Evolutionary conservation across 2,888 invertebrate species (phyloP), one percentile per base, ranked within the genome.

Genomic region (Latrodectus elegans): DNA sequence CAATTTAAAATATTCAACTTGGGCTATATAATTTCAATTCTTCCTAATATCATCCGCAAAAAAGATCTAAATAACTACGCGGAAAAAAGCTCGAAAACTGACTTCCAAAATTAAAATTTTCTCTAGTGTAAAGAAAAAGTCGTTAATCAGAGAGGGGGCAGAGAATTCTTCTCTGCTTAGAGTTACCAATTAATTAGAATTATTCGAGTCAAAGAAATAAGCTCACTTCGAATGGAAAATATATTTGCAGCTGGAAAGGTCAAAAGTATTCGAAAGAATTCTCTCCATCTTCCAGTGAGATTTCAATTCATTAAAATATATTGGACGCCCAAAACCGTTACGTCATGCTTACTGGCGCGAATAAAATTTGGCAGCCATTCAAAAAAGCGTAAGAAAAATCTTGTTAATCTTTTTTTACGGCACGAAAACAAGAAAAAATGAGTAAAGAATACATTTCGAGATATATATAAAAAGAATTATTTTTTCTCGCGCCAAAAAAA

Each of bases 301-400:
- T 60, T 60, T 60, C 60, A 60, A 60, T 60, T 60, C 60, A 60
- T 60, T 60, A 60, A 60, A 60, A 60, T 60, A 60, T 60, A 60
- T 60, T 60, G 60, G 60, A 60, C 12, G 60, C 60, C n/a, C 12
- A n/a, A 60, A 60, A 15, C 60, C 60, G 60, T 60, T 60, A 60
- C 60, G 60, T 60, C 60, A 60, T 60, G 60, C 60, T 60, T n/a
- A 60, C 60, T 60, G 60, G 60, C 60, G 60, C 60, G 60, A 10
- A 60, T 60, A 60, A 60, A 60, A 60, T 60, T 60, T 60, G 60
- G 60, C 60, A 60, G n/a, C 60, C 60, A 60, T 60, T 60, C 60
- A 60, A 60, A n/a, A 60, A 60, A 60, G 60, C 12, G n/a, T 15
- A 15, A 60, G 60, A 60, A 60, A 11, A 60, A 60, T 60, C 60